Evolutionary conservation across 2,797 vertebrate species (phyloP), one percentile per base, ranked within the genome.

Genomic region (Darevskia nairensis): DNA sequence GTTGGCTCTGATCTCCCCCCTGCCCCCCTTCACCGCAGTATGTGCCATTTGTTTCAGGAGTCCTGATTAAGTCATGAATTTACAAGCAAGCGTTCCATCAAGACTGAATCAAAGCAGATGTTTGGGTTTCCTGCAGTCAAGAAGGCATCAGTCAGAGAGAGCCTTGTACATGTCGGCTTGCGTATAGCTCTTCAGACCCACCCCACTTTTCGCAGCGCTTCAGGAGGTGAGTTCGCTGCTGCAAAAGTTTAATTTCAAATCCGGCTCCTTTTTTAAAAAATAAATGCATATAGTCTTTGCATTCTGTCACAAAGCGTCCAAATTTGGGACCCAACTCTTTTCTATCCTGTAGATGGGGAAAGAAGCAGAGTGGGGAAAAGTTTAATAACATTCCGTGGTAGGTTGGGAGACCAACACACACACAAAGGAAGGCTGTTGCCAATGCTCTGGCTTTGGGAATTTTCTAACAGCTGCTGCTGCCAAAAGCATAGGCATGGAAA

Each of bases 31-130:
- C 94, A 88, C 92, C 95, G 93, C 89, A 83, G 91, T 95, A 95
- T 96, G 94, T 94, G 92, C 94, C 96, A 96, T 96, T 96, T 95
- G 95, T 95, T 96, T 96, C 92, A 96, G 96, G 94, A 95, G 96
- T 95, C 94, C 96, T 96, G 96, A 95, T 95, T 98, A 96, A 98
- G 97, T 98, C 98, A 97, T 97, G 97, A 97, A 97, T 98, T 97
- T 97, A 97, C 95, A 97, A 97, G 95, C 95, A 96, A 96, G 94
- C 95, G 95, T 96, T 96, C 96, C 95, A 95, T 96, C 94, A 94
- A 88, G 95, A 93, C 95, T 99, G 98, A 98, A 98, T 97, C 95
- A 96, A 97, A 98, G 98, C 98, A 99, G 98, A 98, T 99, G 98
- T 97, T 96, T 92, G 92, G 96, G 95, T 96, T 97, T 97, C 96